phyloP scores from a whole-genome alignment of 2,797 vertebrate species.

The Acestrorhynchus altus region DNA sequence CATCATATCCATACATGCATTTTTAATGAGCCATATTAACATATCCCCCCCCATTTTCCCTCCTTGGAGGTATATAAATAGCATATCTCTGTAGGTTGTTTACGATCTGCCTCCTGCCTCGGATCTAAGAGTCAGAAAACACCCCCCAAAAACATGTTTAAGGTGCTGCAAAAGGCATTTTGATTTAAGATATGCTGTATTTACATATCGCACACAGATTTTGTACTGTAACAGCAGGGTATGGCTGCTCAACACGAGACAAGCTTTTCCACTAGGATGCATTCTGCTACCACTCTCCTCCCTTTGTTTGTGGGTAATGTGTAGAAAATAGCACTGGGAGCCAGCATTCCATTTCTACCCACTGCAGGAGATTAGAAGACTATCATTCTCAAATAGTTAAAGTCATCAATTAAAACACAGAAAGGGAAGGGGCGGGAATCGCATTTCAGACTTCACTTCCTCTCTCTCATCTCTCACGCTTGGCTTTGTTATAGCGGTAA shows the following conservation, averaged over 20 bases:
- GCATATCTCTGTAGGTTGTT: slow-evolving; percentile 45
- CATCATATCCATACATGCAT: slow-evolving; percentile 61
- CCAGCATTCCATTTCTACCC: slow-evolving; percentile 65
- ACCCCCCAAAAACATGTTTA: not conserved
- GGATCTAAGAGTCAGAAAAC: slow-evolving; percentile 13
- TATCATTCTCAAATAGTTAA: slow-evolving; percentile 71
- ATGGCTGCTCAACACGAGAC: slow-evolving; percentile 26
- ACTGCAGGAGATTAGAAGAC: slow-evolving; percentile 51
- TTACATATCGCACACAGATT: slow-evolving; percentile 35
- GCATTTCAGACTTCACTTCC: slow-evolving; percentile 70
- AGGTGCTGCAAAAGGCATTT: slow-evolving; percentile 19
- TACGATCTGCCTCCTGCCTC: slow-evolving; percentile 2
- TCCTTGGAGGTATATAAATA: slow-evolving; percentile 67
- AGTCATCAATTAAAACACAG: slow-evolving; percentile 68
- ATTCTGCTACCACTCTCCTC: not conserved
- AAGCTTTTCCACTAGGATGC: slow-evolving; percentile 17
- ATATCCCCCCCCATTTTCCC: slow-evolving; percentile 53
- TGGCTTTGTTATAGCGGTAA: slow-evolving; percentile 59
- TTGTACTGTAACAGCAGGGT: slow-evolving; percentile 43
- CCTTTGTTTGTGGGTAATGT: slow-evolving; percentile 63
- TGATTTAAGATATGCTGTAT: slow-evolving; percentile 35
- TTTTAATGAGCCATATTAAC: slow-evolving; percentile 73
- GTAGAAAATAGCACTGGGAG: slow-evolving; percentile 51
- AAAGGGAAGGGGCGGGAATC: slow-evolving; percentile 59
- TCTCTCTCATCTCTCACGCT: slow-evolving; percentile 62